Evolutionary conservation across 2,797 vertebrate species (phyloP).

Genomic region (Protosalanx chinensis): DNA sequence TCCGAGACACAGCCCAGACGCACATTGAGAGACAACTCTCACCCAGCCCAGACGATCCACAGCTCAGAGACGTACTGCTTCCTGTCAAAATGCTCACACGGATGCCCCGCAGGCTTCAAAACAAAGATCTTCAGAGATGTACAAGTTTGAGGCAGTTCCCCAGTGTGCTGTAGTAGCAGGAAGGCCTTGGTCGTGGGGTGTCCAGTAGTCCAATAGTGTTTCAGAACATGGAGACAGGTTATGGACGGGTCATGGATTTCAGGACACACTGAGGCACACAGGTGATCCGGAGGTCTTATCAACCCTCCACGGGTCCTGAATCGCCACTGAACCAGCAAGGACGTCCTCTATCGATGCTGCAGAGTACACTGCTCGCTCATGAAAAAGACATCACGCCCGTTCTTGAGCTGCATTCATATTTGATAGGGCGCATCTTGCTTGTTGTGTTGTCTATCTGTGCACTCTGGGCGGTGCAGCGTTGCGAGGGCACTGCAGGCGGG

Average conservation of each 20-base stretch:
- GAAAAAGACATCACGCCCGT: conserved; percentile 64
- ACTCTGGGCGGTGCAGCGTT: not conserved
- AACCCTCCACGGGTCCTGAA: not conserved
- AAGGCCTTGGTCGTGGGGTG: not conserved
- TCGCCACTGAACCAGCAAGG: conserved; percentile 7
- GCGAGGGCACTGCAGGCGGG: not conserved
- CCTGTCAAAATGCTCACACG: no score
- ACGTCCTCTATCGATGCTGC: conserved; percentile 23
- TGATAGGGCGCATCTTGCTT: conserved; percentile 55
- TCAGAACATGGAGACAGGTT: conserved; percentile 39
- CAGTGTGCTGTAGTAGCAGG: no score
- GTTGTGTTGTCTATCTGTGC: conserved; percentile 17
- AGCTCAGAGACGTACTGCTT: no score
- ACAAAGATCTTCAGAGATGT: no score
- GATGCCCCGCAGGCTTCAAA: no score
- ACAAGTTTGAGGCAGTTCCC: no score
- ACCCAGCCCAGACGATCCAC: no score
- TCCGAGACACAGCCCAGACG: no score
- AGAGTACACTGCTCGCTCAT: conserved; percentile 54
- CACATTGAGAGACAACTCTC: no score
- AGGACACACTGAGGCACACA: conserved; percentile 15
- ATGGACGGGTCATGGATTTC: conserved; percentile 35
- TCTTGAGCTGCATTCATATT: conserved; percentile 67
- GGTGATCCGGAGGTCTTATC: conserved; percentile 14
- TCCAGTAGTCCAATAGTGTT: not conserved